These are phyloP conservation scores for Helarctos malayanus DNA, from an alignment of 2,797 vertebrate genomes.

Conservation along the genomic window DNA sequence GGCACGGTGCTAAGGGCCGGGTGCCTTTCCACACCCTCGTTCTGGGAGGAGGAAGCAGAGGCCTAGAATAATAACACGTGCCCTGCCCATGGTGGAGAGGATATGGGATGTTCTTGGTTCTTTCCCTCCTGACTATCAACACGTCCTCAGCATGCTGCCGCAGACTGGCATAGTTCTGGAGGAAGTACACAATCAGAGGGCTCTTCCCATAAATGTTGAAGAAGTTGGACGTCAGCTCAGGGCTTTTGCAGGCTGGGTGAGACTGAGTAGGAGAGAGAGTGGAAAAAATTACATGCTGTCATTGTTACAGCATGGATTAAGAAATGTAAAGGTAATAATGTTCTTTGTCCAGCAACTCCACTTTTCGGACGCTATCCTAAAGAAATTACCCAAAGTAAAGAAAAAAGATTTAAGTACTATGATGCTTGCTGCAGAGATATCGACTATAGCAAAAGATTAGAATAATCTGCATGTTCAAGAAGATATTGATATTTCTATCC, in stretches of 20 bases:
- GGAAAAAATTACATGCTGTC: not conserved
- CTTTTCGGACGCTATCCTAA: not conserved
- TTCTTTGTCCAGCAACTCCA: not conserved
- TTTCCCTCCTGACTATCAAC: conserved; percentile 81
- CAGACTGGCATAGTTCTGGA: conserved; percentile 69
- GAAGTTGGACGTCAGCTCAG: conserved; percentile 71
- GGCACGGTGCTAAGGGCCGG: not conserved
- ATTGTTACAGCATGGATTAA: not conserved
- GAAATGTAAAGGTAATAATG: not conserved
- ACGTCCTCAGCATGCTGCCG: conserved; percentile 64
- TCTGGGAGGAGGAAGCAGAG: not conserved
- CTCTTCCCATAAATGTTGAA: conserved; percentile 86
- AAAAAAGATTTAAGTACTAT: not conserved
- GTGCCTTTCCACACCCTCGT: not conserved
- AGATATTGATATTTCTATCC: not conserved
- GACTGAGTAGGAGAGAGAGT: conserved; percentile 73
- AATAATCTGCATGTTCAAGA: not conserved
- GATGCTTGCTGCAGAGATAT: not conserved
- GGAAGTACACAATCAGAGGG: conserved; percentile 83
- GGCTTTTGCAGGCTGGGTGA: conserved; percentile 71
- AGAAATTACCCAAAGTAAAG: not conserved
- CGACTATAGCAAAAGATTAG: not conserved
- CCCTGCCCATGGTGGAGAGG: not conserved
- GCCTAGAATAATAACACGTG: rapidly evolving
- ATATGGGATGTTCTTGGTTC: conserved; percentile 74